Evolutionary conservation across 2,113 vertebrate genomes (phyloP).

Genomic region (Salvelinus sp.): DNA sequence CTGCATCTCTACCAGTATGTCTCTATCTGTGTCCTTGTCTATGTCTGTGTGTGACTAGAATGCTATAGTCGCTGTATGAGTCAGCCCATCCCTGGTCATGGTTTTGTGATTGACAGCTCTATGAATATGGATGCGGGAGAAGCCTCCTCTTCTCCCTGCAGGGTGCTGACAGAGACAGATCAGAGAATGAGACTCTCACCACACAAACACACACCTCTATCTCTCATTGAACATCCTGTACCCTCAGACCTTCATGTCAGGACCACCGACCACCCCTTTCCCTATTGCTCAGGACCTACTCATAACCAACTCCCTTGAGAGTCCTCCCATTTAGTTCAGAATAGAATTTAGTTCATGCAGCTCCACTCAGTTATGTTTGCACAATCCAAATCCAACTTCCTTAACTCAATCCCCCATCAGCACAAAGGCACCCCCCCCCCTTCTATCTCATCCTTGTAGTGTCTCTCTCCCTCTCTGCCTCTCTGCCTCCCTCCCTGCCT

Average conservation of each 20-base stretch:
- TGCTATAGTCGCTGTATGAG: background rate
- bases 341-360: no score
- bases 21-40: background rate
- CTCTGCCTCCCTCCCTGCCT: background rate
- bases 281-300: no score
- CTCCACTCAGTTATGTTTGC: no score
- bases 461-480: background rate
- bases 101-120: constrained; percentile 1
- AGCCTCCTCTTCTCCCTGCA: background rate
- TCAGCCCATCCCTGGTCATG: background rate
- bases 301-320: no score
- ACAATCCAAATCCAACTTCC: background rate
- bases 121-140: constrained; percentile 20
- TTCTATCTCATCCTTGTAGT: background rate
- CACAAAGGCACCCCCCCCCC: background rate
- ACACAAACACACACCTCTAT: background rate
- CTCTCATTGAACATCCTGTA: no score
- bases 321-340: background rate
- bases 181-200: background rate
- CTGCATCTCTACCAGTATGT: constrained; percentile 5
- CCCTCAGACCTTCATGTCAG: no score
- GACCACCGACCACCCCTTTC: no score
- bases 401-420: background rate
- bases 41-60: background rate
- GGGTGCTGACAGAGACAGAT: background rate